A percentile compares a stretch with the other conserved stretches of the same genome.
Conservation (phyloP, 2,888 invertebrate species). For the Hypselothyrea guttata region DNA sequence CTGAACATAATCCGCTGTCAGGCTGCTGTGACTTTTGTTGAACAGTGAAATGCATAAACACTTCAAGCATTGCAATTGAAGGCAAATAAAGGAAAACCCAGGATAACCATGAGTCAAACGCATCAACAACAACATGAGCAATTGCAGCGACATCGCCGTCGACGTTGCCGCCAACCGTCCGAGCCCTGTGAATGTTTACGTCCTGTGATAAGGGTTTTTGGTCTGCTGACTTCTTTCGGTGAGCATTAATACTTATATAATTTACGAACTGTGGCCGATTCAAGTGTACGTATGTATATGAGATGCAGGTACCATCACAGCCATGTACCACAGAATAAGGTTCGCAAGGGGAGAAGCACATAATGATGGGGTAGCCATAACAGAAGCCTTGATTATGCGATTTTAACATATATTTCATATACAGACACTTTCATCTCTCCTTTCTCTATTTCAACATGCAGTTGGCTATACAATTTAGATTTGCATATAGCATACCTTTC, state of each 20-base stretch:
- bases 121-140: conserved; percentile 61
- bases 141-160: conserved; percentile 58
- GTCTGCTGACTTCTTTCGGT: conserved; percentile 81
- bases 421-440: no score
- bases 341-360: conserved; percentile 13
- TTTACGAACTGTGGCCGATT: no score
- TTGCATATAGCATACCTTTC: conserved; percentile 2
- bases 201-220: conserved; percentile 81
- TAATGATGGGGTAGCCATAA: conserved; percentile 3
- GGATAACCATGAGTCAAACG: conserved; percentile 55
- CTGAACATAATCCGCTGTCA: conserved; percentile 22
- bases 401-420: conserved; percentile 1
- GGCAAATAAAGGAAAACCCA: not conserved
- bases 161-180: conserved; percentile 79
- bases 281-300: conserved; percentile 8
- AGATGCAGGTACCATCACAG: conserved; percentile 36
- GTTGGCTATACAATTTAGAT: not conserved
- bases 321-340: conserved; percentile 20
- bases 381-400: conserved; percentile 25
- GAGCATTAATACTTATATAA: conserved; percentile 47
- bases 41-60: conserved; percentile 8
- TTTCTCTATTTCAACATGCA: no score
- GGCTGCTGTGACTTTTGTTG: conserved; percentile 1
- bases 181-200: conserved; percentile 81
- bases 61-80: conserved; percentile 4